Percentiles rank a stretch among this genome's conserved stretches.
Conservation (phyloP, 2,113 vertebrate genomes). For the Pollachius pollachius region DNA sequence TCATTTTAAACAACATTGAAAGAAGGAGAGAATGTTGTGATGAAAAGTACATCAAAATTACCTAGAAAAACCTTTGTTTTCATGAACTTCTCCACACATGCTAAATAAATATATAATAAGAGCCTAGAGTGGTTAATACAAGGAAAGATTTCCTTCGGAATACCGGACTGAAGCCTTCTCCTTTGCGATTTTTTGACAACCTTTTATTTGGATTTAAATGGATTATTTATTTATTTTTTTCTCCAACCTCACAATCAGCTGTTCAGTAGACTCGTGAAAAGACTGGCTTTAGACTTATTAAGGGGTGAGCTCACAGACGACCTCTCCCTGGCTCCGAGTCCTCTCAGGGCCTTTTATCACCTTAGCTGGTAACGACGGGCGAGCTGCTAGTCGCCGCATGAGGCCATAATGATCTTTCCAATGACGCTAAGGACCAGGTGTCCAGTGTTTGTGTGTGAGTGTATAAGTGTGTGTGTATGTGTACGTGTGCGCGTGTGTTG, state of each 20-base stretch:
- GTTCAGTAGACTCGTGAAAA: background rate
- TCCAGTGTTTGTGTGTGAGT: slow-evolving; percentile 5
- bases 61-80: too few relatives aligned
- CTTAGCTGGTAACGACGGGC: background rate
- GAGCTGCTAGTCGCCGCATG: too few relatives aligned
- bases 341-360: too few relatives aligned
- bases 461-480: slow-evolving; percentile 4
- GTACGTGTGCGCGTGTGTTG: slow-evolving; percentile 27
- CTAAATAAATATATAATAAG: too few relatives aligned
- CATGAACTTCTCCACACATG: too few relatives aligned
- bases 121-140: too few relatives aligned
- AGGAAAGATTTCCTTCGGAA: too few relatives aligned
- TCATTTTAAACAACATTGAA: background rate
- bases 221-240: background rate
- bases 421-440: slow-evolving; percentile 10
- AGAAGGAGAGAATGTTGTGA: background rate
- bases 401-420: background rate
- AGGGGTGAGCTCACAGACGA: too few relatives aligned
- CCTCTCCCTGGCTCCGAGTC: too few relatives aligned
- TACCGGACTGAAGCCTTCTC: too few relatives aligned
- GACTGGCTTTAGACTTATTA: background rate
- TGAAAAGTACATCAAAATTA: background rate
- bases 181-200: too few relatives aligned
- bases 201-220: background rate
- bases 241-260: background rate